Evolutionary conservation across 2,797 vertebrate species (phyloP), one percentile per base, ranked within the genome.

Genomic region (Danio aesculapii): DNA sequence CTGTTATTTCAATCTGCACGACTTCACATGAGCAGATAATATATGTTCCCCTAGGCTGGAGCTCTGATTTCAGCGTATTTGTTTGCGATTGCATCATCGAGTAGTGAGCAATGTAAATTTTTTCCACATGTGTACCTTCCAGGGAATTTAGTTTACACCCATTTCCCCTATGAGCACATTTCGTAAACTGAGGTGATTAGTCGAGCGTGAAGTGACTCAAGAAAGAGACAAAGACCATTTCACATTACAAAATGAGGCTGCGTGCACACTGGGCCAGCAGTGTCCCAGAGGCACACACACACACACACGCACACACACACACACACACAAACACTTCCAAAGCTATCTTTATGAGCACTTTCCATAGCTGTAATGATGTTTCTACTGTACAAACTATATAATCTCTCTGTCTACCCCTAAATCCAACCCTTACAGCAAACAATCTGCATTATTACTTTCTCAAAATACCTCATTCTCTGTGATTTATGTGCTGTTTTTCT

Each of bases 111-210:
- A 50, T 75, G 63, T 62, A 16, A 43, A 49, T 53, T 50, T 74
- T 30, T 78, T 72, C 46, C 52, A 73, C 63, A 66, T 74, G 41
- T 62, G 53, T 21, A 75, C 41, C 50, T 81, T 83, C 30, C 64
- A 69, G n/a, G 84, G 50, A 78, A 82, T 63, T 53, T 10, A 39
- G 49, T 66, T 52, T 73, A 57, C 69, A 67, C 73, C 57, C 63
- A 43, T 77, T 58, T 30, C 83, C 43, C 76, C 14, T 81, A 66
- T 75, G 59, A 70, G 30, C 63, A 19, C 17, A 79, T 75, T 87
- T 84, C 57, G 82, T 85, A 88, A 86, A 63, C 66, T 79, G 44
- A 77, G 64, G 19, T 67, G 66, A 87, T 81, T 71, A 83, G 68
- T 77, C 69, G 47, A 82, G 72, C 66, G 75, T 59, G 77, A 79